phyloP scores from a whole-genome alignment of 2,797 vertebrate genomes.

The Hyperoplus immaculatus region DNA sequence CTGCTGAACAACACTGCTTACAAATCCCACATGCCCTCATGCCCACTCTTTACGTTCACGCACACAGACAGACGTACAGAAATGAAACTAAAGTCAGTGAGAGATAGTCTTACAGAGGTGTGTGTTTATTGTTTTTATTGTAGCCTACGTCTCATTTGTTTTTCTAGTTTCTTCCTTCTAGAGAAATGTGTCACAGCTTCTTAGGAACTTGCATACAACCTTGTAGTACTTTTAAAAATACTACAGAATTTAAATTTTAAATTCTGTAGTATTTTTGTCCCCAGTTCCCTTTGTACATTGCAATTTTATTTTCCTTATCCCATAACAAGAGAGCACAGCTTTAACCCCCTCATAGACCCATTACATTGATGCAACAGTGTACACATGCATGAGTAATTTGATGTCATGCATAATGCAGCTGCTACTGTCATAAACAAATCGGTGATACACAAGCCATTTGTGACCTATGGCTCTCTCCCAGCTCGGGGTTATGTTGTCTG shows the following conservation, averaged over 20 bases:
- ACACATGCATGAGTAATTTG: neutral
- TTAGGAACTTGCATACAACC: neutral
- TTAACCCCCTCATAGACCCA: constrained; percentile 14
- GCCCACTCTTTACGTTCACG: constrained; percentile 18
- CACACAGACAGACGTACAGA: neutral
- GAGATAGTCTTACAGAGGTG: neutral
- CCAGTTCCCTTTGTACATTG: neutral
- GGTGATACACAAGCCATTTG: constrained; percentile 19
- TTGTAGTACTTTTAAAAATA: neutral
- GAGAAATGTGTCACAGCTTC: neutral
- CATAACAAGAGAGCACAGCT: constrained; percentile 10
- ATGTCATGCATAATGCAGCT: constrained; percentile 26
- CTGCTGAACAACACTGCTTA: constrained; percentile 13
- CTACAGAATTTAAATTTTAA: too few relatives aligned
- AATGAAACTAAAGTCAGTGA: constrained; percentile 25
- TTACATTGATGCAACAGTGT: neutral
- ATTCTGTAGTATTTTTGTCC: neutral
- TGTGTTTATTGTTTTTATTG: neutral
- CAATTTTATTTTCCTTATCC: constrained; percentile 25
- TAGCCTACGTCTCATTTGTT: neutral
- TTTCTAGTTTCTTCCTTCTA: neutral
- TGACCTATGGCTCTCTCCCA: constrained; percentile 28
- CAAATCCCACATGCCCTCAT: constrained; percentile 18
- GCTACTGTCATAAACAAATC: constrained; percentile 47
- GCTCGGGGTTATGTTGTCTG: constrained; percentile 36